Conservation (phyloP, 2,888 invertebrate genomes). For the Drosophila suboccidentalis region DNA sequence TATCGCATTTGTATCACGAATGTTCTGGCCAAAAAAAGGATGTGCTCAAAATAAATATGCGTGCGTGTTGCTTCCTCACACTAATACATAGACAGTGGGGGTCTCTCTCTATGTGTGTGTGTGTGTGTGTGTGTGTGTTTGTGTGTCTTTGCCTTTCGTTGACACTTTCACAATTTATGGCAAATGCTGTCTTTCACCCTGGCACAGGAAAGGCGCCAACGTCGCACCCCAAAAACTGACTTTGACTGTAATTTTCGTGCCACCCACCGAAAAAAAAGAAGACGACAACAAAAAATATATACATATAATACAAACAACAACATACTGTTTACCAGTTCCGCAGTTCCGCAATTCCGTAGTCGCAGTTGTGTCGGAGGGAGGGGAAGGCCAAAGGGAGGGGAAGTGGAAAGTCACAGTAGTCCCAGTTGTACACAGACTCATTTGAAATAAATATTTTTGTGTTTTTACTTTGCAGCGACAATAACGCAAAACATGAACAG, state of each 20-base stretch:
- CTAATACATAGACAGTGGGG: constrained; percentile 30
- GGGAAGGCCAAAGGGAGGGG: background rate
- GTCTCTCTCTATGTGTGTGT: constrained; percentile 19
- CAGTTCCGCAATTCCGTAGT: constrained; percentile 52
- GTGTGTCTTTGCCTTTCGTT: constrained; percentile 76
- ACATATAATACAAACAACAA: constrained; percentile 29
- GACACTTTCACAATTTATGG: constrained; percentile 84
- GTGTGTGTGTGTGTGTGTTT: constrained; percentile 34
- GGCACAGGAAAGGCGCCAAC: constrained; percentile 72
- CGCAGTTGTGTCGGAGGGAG: constrained; percentile 5
- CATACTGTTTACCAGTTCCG: constrained; percentile 71
- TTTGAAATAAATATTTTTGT: constrained; percentile 82
- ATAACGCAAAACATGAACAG: constrained; percentile 79
- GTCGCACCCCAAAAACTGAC: constrained; percentile 48
- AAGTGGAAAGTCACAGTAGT: constrained; percentile 23
- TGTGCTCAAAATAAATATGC: constrained; percentile 80
- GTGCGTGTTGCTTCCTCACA: constrained; percentile 79
- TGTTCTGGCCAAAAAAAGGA: constrained; percentile 58
- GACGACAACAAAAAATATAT: constrained; percentile 18
- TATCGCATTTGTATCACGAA: constrained; percentile 56
- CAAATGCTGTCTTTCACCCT: constrained; percentile 75
- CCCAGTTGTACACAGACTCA: constrained; percentile 78
- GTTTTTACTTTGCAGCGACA: constrained; percentile 81
- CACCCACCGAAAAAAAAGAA: constrained; percentile 57
- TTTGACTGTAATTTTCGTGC: constrained; percentile 71